Base-by-base conservation (phyloP, 2,888 invertebrate species). In the Cenopis cana region DNA sequence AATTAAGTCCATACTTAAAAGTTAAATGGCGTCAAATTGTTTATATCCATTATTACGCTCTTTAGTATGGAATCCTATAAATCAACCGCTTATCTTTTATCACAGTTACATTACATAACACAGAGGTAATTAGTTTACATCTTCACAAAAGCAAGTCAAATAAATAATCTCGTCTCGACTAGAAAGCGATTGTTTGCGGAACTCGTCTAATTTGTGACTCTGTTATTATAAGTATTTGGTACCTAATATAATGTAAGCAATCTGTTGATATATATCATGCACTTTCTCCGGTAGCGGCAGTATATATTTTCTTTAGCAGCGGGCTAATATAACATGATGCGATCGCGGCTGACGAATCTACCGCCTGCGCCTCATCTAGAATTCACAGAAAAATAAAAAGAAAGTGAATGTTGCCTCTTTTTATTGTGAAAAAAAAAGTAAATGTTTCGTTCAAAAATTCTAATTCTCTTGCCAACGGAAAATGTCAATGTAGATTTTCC, bases 201-300 rank as follows among this genome's bases (percentile, higher is more conserved):
- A 24, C 52, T 50, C 59, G 17, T 67, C 29, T 60, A 29, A 49
- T 55, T 61, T 60, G 50, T 61, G 24, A 49, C n/a, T 70, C 52
- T 33, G 61, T 56, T 67, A 24, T 3, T 24, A 24, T 24, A 24
- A 3, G 24, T 55, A 60, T 65, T 38, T 61, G 54, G 66, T 66
- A 66, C 56, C 61, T 54, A 54, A 54, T 64, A 64, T 20, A 52
- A n/a, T 64, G 33, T 69, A 50, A 65, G 61, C 46, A 55, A 70
- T 70, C 52, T 65, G 55, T 56, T 38, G 36, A 67, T 68, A 68
- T 68, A 68, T 36, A 69, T 61, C 49, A 66, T 49, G 14, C 66
- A 55, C 71, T 71, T 71, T 69, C 64, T 64, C 69, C 36, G 67
- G 67, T 56, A 29, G 59, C n/a, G n/a, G n/a, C n/a, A n/a, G n/a